A percentile compares a stretch with the other conserved stretches of the same genome.
Conservation (phyloP, 2,113 vertebrate species). For the Odontophorus gujanensis region DNA sequence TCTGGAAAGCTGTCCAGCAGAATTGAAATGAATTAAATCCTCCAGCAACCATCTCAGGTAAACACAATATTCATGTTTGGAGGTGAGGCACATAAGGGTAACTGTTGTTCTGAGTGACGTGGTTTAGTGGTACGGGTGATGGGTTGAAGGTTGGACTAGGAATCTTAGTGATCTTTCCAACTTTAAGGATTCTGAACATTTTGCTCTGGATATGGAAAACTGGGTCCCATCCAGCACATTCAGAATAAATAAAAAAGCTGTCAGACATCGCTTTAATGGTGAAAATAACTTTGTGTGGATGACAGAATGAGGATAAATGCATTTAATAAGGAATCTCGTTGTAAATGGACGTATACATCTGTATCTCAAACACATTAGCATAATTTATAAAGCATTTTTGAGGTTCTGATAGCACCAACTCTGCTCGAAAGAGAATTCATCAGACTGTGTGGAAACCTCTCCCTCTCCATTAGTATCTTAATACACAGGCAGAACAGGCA, state of each 20-base stretch:
- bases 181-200: background rate
- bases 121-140: too few species aligned
- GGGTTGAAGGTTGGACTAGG: too few species aligned
- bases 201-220: background rate
- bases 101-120: too few species aligned
- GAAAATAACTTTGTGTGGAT: slow-evolving; percentile 7
- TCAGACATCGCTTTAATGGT: background rate
- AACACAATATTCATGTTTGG: background rate
- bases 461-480: background rate
- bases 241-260: slow-evolving; percentile 26
- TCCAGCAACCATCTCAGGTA: background rate
- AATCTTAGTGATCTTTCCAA: too few species aligned
- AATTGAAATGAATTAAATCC: background rate
- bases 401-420: background rate
- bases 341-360: background rate
- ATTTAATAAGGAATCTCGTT: slow-evolving; percentile 9
- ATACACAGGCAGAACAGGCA: background rate
- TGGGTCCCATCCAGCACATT: background rate
- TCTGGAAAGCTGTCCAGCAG: background rate
- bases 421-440: background rate
- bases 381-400: background rate
- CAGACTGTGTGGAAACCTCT: background rate
- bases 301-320: slow-evolving; percentile 46
- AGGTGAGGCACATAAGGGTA: background rate
- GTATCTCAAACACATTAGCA: background rate